These are phyloP conservation scores for Aphelinus atriplicis DNA, from an alignment of 1,140 invertebrate species.

Conservation along the genomic window DNA sequence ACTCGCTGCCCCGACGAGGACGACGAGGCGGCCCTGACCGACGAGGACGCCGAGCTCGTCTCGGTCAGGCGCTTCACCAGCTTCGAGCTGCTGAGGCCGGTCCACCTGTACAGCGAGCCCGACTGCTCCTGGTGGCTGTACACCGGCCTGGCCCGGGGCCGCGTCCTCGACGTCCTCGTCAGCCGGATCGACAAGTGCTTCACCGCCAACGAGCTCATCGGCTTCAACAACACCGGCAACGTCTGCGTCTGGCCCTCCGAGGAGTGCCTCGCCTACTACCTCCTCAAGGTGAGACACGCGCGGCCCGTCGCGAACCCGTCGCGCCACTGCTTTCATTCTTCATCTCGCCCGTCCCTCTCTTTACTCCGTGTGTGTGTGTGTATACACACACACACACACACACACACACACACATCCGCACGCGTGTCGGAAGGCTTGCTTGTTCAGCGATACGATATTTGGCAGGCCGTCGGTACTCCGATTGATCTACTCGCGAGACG, in stretches of 20 bases:
- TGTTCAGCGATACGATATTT: too few species aligned
- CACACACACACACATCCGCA: too few species aligned
- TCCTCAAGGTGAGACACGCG: conserved; percentile 64
- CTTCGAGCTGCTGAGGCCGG: conserved; percentile 66
- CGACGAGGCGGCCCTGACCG: conserved; percentile 42
- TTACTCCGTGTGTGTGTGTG: too few species aligned
- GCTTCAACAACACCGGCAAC: conserved; percentile 93
- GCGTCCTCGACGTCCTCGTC: conserved; percentile 67
- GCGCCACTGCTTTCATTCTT: too few species aligned
- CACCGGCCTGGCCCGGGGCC: conserved; percentile 60
- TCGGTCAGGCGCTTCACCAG: conserved; percentile 70
- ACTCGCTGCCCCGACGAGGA: conserved; percentile 57
- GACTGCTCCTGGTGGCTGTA: conserved; percentile 66
- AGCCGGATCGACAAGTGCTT: conserved; percentile 71
- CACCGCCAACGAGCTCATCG: conserved; percentile 78
- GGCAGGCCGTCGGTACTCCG: too few species aligned
- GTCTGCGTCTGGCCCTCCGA: conserved; percentile 91
- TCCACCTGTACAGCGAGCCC: conserved; percentile 46
- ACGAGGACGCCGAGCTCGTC: conserved; percentile 62
- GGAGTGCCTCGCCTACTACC: conserved; percentile 82
- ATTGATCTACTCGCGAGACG: too few species aligned
- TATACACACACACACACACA: too few species aligned
- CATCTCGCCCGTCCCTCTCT: too few species aligned
- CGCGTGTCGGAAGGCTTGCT: too few species aligned
- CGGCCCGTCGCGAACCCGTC: too few species aligned